Base-by-base conservation (phyloP, 2,888 invertebrate genomes). In the Scaptodrosophila latifasciaeformis region DNA sequence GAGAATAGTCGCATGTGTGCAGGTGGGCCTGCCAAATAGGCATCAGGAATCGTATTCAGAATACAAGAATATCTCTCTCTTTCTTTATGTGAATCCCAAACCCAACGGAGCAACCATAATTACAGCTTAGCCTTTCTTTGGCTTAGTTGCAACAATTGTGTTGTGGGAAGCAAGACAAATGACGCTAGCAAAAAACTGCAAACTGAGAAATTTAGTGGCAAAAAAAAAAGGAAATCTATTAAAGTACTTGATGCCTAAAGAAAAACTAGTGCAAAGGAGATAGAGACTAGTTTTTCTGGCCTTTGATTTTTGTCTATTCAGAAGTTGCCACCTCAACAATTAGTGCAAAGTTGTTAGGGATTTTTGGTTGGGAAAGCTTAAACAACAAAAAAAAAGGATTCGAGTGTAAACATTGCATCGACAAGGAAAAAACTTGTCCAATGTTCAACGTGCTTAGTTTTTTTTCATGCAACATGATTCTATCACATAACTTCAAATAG, bases 1-100 rank as follows among this genome's bases (percentile, higher is more conserved):
- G 57, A 71, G 71, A 69, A 67, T 67, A 60, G 62, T 71, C 71
- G 65, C 70, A 65, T 68, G 71, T 62, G 51, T 52, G 49, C 67
- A 70, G 59, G 44, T 68, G 75, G 59, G 54, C 52, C 35, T 12
- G 19, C 29, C 48, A 40, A 39, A 24, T 18, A 27, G n/a, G 24
- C 37, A n/a, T n/a, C n/a, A n/a, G n/a, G n/a, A n/a, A n/a, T n/a
- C n/a, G n/a, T n/a, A n/a, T n/a, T n/a, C n/a, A n/a, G n/a, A n/a
- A n/a, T n/a, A n/a, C n/a, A n/a, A n/a, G n/a, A n/a, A n/a, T n/a
- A n/a, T n/a, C n/a, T n/a, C n/a, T n/a, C n/a, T n/a, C n/a, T n/a
- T n/a, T n/a, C n/a, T n/a, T n/a, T n/a, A n/a, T n/a, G n/a, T n/a
- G n/a, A n/a, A n/a, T n/a, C n/a, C n/a, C n/a, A n/a, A n/a, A n/a